Evolutionary conservation across 1,140 invertebrate genomes (phyloP).

Genomic region (Diorhabda sublineata): DNA sequence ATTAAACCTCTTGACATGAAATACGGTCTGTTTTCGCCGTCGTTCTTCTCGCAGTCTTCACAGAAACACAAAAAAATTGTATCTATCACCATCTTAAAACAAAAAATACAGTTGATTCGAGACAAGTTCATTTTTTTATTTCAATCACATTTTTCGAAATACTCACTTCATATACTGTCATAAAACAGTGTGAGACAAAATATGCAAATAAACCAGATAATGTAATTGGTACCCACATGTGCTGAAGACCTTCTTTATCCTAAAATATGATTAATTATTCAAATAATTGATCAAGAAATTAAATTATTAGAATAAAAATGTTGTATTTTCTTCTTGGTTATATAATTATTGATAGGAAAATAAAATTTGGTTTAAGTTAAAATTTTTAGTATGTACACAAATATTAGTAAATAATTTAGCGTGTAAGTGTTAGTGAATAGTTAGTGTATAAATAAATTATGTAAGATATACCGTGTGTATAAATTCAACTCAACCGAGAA

Average conservation of each 20-base stretch:
- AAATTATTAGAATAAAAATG: too few relatives aligned
- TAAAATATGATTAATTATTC: constrained; percentile 34
- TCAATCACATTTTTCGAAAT: not conserved
- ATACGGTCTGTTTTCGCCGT: constrained; percentile 67
- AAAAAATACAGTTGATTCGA: not conserved
- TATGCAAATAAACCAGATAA: constrained; percentile 65
- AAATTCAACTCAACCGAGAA: too few relatives aligned
- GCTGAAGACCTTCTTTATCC: constrained; percentile 59
- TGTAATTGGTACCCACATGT: constrained; percentile 66
- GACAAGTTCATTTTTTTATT: too few relatives aligned
- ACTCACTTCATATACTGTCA: constrained; percentile 73
- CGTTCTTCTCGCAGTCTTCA: constrained; percentile 71
- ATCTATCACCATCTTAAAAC: constrained; percentile 27
- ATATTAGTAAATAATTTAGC: too few relatives aligned
- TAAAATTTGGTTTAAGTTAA: too few relatives aligned
- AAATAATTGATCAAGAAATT: too few relatives aligned
- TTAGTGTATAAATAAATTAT: too few relatives aligned
- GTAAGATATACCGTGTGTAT: too few relatives aligned
- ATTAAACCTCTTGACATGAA: constrained; percentile 72
- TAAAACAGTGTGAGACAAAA: constrained; percentile 69
- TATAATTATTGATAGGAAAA: too few relatives aligned
- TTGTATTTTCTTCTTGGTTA: too few relatives aligned
- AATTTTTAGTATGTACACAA: too few relatives aligned
- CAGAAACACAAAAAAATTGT: constrained; percentile 77
- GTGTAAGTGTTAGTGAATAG: too few relatives aligned